Evolutionary conservation across 1,140 invertebrate species (phyloP), one percentile per base, ranked within the genome.

Genomic region (Hyphantria cunea): DNA sequence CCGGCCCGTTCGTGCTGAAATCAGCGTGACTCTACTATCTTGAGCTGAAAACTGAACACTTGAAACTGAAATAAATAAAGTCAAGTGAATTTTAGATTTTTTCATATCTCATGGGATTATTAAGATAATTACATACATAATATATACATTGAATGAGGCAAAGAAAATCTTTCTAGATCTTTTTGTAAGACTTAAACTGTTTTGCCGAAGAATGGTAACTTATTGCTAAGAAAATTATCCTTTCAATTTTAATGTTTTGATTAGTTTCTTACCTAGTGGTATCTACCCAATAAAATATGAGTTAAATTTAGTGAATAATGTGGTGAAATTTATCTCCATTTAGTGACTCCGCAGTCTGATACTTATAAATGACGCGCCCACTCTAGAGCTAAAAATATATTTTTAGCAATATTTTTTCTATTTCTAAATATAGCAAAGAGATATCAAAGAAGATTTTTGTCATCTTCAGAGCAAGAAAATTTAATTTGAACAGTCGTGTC

Each of bases 291-390:
- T n/a, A n/a, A n/a, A n/a, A n/a, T n/a, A n/a, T n/a, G n/a, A n/a
- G n/a, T n/a, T n/a, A n/a, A 58, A 66, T 66, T 42, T 58, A 63
- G 65, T 73, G 62, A 73, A 65, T 45, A 52, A 71, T 73, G 59
- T 15, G 48, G 14, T 50, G 42, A 64, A 70, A 83, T 83, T 78
- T 69, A 75, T 83, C 80, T 80, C 66, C 67, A 74, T 80, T 80
- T 60, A 67, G 51, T 48, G 65, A 70, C 68, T 70, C 68, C 61
- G 72, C 59, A 68, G 68, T 59, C 71, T 78, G 67, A 74, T 78
- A 64, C 72, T 74, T 68, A 79, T 77, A 76, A 78, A 76, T 78
- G n/a, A n/a, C n/a, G n/a, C n/a, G n/a, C n/a, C n/a, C n/a, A n/a
- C n/a, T n/a, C n/a, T n/a, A n/a, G 70, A 73, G 45, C 44, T 42